Percentiles rank a stretch among this genome's conserved stretches.
Evolutionary conservation across 2,113 vertebrate species (phyloP).

Genomic region (Colius striatus): DNA sequence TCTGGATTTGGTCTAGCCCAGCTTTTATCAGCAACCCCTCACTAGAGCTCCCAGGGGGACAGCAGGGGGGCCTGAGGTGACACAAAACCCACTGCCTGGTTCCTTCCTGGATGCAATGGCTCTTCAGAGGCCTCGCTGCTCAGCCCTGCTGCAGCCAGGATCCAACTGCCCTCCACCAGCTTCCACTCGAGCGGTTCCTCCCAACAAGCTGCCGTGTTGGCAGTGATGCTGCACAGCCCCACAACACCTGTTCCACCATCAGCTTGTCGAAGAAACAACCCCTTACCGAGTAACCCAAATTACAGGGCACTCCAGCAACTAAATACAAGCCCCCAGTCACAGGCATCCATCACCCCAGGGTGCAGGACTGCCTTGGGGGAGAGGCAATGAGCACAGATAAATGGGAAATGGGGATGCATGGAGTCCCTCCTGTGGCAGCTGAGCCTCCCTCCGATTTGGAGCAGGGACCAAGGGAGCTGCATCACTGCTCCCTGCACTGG

Average conservation of each 20-base stretch:
- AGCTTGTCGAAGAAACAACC: neutral
- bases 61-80: too few relatives aligned
- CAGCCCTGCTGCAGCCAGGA: neutral
- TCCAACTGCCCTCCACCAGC: neutral
- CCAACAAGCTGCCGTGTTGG: neutral
- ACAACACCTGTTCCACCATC: neutral
- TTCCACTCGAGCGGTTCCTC: neutral
- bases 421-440: neutral
- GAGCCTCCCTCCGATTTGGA: neutral
- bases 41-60: neutral
- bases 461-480: neutral
- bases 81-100: fast-evolving
- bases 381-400: neutral
- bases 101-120: fast-evolving
- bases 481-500: fast-evolving
- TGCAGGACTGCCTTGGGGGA: neutral
- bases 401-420: neutral
- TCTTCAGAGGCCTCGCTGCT: neutral
- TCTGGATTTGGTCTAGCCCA: neutral
- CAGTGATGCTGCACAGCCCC: neutral
- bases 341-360: neutral
- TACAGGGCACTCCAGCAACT: neutral
- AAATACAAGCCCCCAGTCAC: neutral
- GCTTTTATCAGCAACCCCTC: neutral
- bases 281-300: neutral